These are phyloP conservation scores for Acipenser oxyrinchus DNA, from an alignment of 2,797 vertebrate genomes.

Conservation along the genomic window DNA sequence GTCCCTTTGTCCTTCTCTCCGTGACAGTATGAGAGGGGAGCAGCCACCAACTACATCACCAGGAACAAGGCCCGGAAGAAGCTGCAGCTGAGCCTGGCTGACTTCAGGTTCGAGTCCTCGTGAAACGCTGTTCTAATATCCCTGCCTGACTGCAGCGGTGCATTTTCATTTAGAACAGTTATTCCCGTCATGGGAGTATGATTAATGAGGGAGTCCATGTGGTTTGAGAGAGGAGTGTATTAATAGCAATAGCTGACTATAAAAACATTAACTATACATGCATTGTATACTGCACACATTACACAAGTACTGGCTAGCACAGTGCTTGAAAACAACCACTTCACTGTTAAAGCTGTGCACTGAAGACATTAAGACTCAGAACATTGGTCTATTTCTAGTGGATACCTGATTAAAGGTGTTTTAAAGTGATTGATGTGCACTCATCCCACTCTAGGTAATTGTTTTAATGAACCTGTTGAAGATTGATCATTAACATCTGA, in stretches of 20 bases:
- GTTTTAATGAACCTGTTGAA: neutral
- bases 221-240: too few relatives aligned
- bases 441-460: neutral
- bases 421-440: neutral
- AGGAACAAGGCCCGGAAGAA: constrained; percentile 93
- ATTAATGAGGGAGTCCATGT: neutral
- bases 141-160: too few relatives aligned
- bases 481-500: neutral
- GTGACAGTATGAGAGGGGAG: constrained; percentile 76
- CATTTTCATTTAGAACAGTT: neutral
- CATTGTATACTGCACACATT: too few relatives aligned
- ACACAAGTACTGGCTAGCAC: too few relatives aligned
- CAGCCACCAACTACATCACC: constrained; percentile 91
- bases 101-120: constrained; percentile 73
- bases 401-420: too few relatives aligned
- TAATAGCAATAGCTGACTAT: too few relatives aligned
- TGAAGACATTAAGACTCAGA: too few relatives aligned
- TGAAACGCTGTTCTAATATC: too few relatives aligned
- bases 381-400: too few relatives aligned
- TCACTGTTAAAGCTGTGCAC: too few relatives aligned
- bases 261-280: too few relatives aligned
- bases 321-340: too few relatives aligned
- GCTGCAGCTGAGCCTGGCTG: constrained; percentile 81
- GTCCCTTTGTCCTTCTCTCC: constrained; percentile 4
- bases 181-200: neutral